Conservation (phyloP, 2,113 vertebrate genomes). For the Thalassoma bifasciatum region DNA sequence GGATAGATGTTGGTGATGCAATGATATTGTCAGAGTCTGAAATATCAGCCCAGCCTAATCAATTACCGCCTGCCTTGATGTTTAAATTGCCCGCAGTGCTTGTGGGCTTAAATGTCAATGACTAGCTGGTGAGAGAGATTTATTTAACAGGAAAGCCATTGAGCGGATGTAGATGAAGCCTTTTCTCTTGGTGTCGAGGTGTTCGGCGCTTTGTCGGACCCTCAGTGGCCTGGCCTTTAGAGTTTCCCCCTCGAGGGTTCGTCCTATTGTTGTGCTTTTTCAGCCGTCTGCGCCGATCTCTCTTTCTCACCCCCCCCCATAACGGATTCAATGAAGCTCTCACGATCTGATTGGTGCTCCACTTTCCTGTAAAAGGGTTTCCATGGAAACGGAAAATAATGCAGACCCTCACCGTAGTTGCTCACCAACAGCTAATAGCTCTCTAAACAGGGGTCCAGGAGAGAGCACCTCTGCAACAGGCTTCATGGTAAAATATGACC, state of each 20-base stretch:
- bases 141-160: conserved; percentile 53
- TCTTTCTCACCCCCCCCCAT: conserved; percentile 64
- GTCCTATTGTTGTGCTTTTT: conserved; percentile 75
- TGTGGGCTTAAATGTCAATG: conserved; percentile 75
- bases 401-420: conserved; percentile 70
- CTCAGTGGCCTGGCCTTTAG: conserved; percentile 69
- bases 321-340: conserved; percentile 68
- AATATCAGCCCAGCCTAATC: conserved; percentile 71
- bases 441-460: conserved; percentile 68
- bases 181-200: conserved; percentile 57
- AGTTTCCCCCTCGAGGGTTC: conserved; percentile 63
- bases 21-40: conserved; percentile 68
- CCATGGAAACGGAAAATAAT: conserved; percentile 82
- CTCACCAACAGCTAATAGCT: conserved; percentile 71
- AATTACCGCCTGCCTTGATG: conserved; percentile 67
- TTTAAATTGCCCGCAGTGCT: conserved; percentile 56
- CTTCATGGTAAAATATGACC: conserved; percentile 54
- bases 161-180: conserved; percentile 68
- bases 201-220: conserved; percentile 56
- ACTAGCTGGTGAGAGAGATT: conserved; percentile 57
- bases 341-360: conserved; percentile 73
- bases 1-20: conserved; percentile 61
- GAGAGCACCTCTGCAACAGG: conserved; percentile 64
- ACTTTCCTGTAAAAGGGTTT: conserved; percentile 77
- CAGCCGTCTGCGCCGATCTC: conserved; percentile 68